Base-by-base conservation (phyloP, 1,140 invertebrate species). In the Pomphorhynchus laevis region DNA sequence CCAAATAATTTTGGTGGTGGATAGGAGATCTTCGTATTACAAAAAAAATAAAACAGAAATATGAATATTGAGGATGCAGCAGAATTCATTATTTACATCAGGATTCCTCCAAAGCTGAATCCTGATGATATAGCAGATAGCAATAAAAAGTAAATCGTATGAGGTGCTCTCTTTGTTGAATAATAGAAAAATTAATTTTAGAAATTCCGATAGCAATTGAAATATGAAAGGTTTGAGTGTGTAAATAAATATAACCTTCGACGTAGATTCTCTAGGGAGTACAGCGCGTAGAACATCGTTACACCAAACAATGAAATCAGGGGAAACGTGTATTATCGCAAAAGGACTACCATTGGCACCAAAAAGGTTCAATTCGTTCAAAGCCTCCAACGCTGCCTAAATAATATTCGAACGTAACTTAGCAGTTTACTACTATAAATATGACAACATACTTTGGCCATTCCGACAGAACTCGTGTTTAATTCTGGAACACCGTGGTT, bases 331-430 rank as follows among this genome's bases (percentile, higher is more conserved):
- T 48, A 98, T 91, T 0, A 93, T 73, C 44, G 79, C 91, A 6
- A 73, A 71, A 5, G 75, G 74, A 5, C 80, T 80, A 43, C 82
- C 82, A 50, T 76, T 63, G 14, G 84, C 79, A 18, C 84, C 84
- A 67, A 95, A 98, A 23, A 98, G 61, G 65, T 98, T 86, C 23
- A 95, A 60, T 55, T 93, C 84, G 62, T 93, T 89, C 68, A 98
- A 76, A 11, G 86, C 82, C 61, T 98, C 84, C 42, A 95, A 57
- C 14, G 84, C 84, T 33, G 84, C 82, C 64, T 89, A 41, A 6
- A 41, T 24, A 33, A 43, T 34, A 40, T 0, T 4, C 18, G 12
- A 3, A 37, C 4, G 20, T 79, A 2, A 74, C 74, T 71, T 77
- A 6, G 4, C 20, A 42, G 16, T 12, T 25, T 9, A 27, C 75